Evolutionary conservation across 2,888 invertebrate species (phyloP).

Genomic region (Clostera curtula): DNA sequence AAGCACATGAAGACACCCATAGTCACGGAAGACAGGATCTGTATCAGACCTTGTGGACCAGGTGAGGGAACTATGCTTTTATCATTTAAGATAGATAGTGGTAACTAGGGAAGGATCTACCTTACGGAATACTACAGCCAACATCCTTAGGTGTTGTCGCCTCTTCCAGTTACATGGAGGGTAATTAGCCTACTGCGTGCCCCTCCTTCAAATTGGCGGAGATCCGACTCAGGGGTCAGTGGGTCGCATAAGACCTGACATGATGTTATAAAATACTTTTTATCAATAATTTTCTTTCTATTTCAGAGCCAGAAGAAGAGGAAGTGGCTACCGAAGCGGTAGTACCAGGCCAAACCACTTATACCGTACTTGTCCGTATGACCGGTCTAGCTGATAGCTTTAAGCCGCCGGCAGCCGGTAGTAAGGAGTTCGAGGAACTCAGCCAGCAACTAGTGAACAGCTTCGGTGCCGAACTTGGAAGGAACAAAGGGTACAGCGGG

Average conservation of each 20-base stretch:
- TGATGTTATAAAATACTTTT: no score
- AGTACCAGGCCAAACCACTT: constrained; percentile 79
- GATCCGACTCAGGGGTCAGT: no score
- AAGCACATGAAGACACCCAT: constrained; percentile 85
- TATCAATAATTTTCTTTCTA: constrained; percentile 1
- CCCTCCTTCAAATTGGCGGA: no score
- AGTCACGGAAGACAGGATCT: constrained; percentile 84
- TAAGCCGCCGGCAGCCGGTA: constrained; percentile 82
- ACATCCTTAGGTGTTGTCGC: no score
- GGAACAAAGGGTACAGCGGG: constrained; percentile 78
- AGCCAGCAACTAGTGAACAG: constrained; percentile 65
- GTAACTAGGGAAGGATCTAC: no score
- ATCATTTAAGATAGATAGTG: no score
- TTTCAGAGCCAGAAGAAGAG: constrained; percentile 70
- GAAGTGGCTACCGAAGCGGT: constrained; percentile 74
- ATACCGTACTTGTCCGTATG: constrained; percentile 83
- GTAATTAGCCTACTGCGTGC: no score
- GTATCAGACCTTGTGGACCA: constrained; percentile 87
- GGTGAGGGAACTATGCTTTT: constrained; percentile 58
- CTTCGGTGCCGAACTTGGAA: constrained; percentile 25
- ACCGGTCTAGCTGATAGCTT: constrained; percentile 86
- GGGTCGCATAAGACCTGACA: no score
- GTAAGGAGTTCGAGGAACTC: constrained; percentile 81
- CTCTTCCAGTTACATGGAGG: no score
- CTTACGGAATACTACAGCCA: no score